Conservation (phyloP, 2,113 vertebrate genomes). For the Eurypyga helias region DNA sequence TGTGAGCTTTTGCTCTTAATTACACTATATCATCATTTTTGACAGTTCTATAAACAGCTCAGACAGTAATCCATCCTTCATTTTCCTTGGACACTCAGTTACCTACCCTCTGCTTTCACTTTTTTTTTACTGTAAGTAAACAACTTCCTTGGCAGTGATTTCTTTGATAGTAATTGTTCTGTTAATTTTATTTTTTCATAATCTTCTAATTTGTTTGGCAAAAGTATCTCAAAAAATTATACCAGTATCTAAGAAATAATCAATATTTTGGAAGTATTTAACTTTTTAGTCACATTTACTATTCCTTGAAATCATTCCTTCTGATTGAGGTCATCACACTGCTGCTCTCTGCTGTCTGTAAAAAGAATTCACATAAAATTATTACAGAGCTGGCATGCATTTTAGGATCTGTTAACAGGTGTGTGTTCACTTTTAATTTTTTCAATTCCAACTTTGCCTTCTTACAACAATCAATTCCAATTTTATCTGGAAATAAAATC, state of each 20-base stretch:
- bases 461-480: neutral
- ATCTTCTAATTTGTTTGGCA: neutral
- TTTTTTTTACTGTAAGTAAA: neutral
- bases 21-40: neutral
- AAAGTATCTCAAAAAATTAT: neutral
- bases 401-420: neutral
- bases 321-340: constrained; percentile 2
- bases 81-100: neutral
- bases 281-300: neutral
- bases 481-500: neutral
- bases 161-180: neutral
- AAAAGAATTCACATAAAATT: neutral
- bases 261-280: neutral
- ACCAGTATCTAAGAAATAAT: neutral
- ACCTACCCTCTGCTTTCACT: neutral
- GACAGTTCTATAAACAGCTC: neutral
- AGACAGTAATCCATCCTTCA: neutral
- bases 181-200: neutral
- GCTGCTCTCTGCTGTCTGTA: constrained; percentile 55
- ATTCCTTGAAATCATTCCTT: neutral
- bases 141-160: neutral
- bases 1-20: neutral
- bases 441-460: neutral
- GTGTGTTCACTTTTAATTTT: neutral
- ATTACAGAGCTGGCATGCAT: neutral